Percentiles rank a stretch among this genome's conserved stretches.
Conservation (phyloP, 2,888 invertebrate species). For the Octonoba sinensis region DNA sequence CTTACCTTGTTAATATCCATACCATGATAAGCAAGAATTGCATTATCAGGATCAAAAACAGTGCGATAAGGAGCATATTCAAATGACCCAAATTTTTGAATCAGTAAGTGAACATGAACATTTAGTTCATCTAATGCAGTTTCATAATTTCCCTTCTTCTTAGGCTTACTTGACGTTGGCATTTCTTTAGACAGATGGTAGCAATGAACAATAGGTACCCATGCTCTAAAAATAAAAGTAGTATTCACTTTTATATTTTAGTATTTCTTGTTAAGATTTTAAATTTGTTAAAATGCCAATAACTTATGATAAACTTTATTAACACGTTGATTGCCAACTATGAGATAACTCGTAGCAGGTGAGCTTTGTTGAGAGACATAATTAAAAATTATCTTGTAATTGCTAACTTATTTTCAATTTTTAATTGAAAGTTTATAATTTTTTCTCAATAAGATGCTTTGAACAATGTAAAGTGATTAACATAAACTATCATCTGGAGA, state of each 20-base stretch:
- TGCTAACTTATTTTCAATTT: too few relatives aligned
- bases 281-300: neutral
- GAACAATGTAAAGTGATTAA: too few relatives aligned
- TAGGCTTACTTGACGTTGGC: constrained; percentile 75
- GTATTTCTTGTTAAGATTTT: neutral
- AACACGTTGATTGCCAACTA: neutral
- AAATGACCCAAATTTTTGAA: constrained; percentile 80
- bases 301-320: neutral
- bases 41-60: constrained; percentile 76
- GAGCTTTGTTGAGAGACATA: too few relatives aligned
- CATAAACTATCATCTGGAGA: too few relatives aligned
- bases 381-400: too few relatives aligned
- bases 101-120: constrained; percentile 81
- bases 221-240: constrained; percentile 76
- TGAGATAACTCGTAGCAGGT: too few relatives aligned
- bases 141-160: constrained; percentile 76
- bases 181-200: constrained; percentile 83
- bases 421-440: too few relatives aligned
- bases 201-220: constrained; percentile 88
- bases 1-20: constrained; percentile 49
- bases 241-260: neutral
- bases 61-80: constrained; percentile 81
- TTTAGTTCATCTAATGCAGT: constrained; percentile 81
- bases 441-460: too few relatives aligned
- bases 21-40: constrained; percentile 33